Conservation (phyloP, 2,797 vertebrate genomes). For the Sciurus vulgaris region DNA sequence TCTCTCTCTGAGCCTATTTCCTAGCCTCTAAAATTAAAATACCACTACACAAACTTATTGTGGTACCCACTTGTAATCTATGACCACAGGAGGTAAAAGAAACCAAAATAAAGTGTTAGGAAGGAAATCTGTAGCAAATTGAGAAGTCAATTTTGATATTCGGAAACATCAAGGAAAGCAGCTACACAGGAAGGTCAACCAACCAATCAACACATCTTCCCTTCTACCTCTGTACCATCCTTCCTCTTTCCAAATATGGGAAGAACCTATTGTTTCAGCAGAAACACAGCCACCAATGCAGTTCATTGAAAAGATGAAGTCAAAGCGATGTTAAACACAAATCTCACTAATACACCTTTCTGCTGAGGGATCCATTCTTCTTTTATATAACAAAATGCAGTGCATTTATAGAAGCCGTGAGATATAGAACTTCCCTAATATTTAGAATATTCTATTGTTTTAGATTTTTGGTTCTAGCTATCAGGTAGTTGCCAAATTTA, state of each 20-base stretch:
- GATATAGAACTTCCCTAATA: background rate
- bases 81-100: background rate
- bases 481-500: background rate
- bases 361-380: background rate
- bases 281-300: background rate
- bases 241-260: background rate
- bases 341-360: background rate
- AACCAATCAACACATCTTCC: background rate
- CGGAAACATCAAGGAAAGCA: background rate
- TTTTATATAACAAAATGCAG: background rate
- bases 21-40: background rate
- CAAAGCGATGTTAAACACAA: background rate
- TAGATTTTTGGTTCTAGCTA: background rate
- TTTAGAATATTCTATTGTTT: background rate
- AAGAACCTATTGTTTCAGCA: background rate
- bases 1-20: background rate
- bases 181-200: background rate
- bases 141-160: background rate
- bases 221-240: background rate
- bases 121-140: background rate
- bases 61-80: background rate
- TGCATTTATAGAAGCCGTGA: background rate
- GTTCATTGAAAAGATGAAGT: background rate
- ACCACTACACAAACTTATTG: background rate
- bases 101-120: constrained; percentile 9